These are phyloP conservation scores for Naja naja DNA, from an alignment of 2,113 vertebrate species.

Conservation along the genomic window DNA sequence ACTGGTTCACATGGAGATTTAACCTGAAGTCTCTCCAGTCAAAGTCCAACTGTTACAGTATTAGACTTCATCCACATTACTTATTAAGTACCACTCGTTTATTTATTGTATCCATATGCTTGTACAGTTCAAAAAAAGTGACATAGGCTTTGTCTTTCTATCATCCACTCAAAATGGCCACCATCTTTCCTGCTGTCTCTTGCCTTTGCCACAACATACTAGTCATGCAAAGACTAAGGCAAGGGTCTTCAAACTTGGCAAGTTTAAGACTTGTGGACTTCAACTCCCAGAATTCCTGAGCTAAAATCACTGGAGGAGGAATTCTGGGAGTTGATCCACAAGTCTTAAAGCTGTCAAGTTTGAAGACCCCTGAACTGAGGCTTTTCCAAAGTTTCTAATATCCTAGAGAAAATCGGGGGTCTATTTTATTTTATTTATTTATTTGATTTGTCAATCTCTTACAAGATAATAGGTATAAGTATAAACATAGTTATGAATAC, in stretches of 20 bases:
- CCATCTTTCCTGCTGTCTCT: background rate
- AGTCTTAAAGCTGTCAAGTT: too few relatives aligned
- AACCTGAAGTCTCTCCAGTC: background rate
- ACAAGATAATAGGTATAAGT: too few relatives aligned
- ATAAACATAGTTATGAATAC: too few relatives aligned
- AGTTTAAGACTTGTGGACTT: too few relatives aligned
- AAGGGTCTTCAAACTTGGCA: too few relatives aligned
- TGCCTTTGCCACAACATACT: background rate
- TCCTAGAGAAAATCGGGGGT: too few relatives aligned
- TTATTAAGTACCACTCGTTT: background rate
- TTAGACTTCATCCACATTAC: background rate
- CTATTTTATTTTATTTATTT: too few relatives aligned
- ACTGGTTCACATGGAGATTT: background rate
- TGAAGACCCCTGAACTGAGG: background rate
- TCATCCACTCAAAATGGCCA: background rate
- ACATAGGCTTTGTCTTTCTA: background rate
- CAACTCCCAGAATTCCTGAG: too few relatives aligned
- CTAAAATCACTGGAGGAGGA: too few relatives aligned
- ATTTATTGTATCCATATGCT: background rate
- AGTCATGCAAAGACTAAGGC: background rate
- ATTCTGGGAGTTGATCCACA: too few relatives aligned
- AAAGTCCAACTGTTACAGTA: background rate
- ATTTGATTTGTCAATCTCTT: too few relatives aligned
- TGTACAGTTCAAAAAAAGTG: background rate
- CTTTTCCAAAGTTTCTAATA: too few relatives aligned